Conservation (phyloP, 1,140 invertebrate genomes). For the Trichonephila inaurata region DNA sequence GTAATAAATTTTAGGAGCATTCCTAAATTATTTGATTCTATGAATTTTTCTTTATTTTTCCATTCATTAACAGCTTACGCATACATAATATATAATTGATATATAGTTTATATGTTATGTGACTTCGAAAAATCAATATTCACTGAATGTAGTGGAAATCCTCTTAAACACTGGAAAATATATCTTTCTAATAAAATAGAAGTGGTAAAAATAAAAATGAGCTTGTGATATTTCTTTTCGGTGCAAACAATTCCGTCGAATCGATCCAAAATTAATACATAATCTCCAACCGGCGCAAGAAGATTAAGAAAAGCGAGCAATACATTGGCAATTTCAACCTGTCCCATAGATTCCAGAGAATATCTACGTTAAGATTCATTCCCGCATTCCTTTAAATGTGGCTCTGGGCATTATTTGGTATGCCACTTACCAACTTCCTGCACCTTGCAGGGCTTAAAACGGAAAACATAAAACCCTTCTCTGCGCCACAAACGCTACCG, state of each 20-base stretch:
- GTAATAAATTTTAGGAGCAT: too few relatives aligned
- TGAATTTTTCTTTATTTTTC: too few relatives aligned
- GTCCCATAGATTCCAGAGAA: background rate
- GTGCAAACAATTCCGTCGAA: background rate
- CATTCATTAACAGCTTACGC: too few relatives aligned
- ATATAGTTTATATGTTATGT: too few relatives aligned
- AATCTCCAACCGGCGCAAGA: background rate
- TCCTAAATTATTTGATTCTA: too few relatives aligned
- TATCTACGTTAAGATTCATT: conserved; percentile 43
- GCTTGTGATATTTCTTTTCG: too few relatives aligned
- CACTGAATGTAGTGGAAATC: too few relatives aligned
- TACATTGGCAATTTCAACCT: background rate
- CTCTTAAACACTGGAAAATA: too few relatives aligned
- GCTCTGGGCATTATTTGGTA: conserved; percentile 48
- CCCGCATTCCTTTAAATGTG: conserved; percentile 29
- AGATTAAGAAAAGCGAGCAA: background rate
- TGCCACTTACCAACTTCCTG: conserved; percentile 48
- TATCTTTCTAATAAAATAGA: too few relatives aligned
- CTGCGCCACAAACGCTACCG: background rate
- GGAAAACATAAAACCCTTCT: conserved; percentile 65
- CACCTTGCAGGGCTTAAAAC: conserved; percentile 55
- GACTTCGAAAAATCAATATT: too few relatives aligned
- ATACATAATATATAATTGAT: too few relatives aligned
- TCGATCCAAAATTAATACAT: background rate
- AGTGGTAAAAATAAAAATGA: too few relatives aligned